Percentiles rank a stretch among this genome's conserved stretches.
phyloP scores from a whole-genome alignment of 1,140 invertebrate genomes.

The Brachionus angularis region DNA sequence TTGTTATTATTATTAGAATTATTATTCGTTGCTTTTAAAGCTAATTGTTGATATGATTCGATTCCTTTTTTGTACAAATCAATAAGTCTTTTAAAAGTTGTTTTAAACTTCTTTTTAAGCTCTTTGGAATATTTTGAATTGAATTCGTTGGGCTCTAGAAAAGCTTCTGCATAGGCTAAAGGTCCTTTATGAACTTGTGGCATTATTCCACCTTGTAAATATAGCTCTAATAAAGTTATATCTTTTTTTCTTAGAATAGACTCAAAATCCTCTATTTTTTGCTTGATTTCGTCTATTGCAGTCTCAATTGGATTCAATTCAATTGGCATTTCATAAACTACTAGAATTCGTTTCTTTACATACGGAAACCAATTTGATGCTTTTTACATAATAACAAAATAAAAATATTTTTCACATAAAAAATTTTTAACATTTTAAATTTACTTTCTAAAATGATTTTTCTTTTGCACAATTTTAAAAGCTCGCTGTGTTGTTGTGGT shows the following conservation, averaged over 20 bases:
- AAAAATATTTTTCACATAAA: neutral
- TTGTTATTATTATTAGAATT: slow-evolving; percentile 2
- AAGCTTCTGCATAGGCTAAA: slow-evolving; percentile 81
- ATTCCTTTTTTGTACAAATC: slow-evolving; percentile 42
- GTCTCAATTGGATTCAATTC: slow-evolving; percentile 86
- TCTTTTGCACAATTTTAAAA: slow-evolving; percentile 33
- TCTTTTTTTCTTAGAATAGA: slow-evolving; percentile 32
- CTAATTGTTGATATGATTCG: slow-evolving; percentile 5
- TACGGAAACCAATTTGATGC: slow-evolving; percentile 82
- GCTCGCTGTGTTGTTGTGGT: slow-evolving; percentile 64
- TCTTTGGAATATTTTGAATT: slow-evolving; percentile 35
- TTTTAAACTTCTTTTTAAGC: slow-evolving; percentile 37
- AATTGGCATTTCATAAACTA: slow-evolving; percentile 68
- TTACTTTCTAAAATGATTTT: slow-evolving; percentile 33
- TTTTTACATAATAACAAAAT: slow-evolving; percentile 50
- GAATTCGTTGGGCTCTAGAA: slow-evolving; percentile 65
- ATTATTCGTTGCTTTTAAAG: neutral
- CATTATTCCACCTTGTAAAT: slow-evolving; percentile 43
- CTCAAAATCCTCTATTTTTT: slow-evolving; percentile 47
- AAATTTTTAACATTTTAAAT: neutral
- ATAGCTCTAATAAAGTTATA: slow-evolving; percentile 35
- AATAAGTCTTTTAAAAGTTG: slow-evolving; percentile 10
- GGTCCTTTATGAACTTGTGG: slow-evolving; percentile 63
- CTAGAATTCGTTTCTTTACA: slow-evolving; percentile 77
- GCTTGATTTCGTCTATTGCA: slow-evolving; percentile 84